These are phyloP conservation scores for Brachionus paranguensis DNA, from an alignment of 1,140 invertebrate species.

Conservation along the genomic window DNA sequence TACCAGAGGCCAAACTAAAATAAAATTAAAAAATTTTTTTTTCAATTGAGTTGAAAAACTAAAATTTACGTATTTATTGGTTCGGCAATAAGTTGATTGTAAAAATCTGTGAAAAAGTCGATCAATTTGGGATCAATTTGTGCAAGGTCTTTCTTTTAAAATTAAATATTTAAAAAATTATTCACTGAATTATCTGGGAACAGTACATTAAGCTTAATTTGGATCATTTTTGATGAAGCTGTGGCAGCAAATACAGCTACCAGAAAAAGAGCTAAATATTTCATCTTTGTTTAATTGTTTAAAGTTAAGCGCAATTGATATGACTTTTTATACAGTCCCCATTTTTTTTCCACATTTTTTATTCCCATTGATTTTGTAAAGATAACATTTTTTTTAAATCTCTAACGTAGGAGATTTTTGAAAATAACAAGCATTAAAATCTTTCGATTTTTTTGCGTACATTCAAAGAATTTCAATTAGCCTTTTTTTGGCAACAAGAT, in stretches of 20 bases:
- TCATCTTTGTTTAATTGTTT: background rate
- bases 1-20: conserved; percentile 9
- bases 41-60: background rate
- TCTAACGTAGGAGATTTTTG: conserved; percentile 4
- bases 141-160: background rate
- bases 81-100: conserved; percentile 30
- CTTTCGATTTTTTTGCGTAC: conserved; percentile 11
- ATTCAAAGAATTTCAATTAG: background rate
- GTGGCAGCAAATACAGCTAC: background rate
- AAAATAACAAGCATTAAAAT: conserved; percentile 7
- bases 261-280: background rate
- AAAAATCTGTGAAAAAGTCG: background rate
- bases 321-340: background rate
- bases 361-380: background rate
- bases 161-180: background rate
- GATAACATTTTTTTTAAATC: background rate
- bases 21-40: background rate
- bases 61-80: conserved; percentile 22
- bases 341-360: background rate
- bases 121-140: background rate
- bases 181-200: background rate
- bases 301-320: background rate
- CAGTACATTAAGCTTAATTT: background rate
- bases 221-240: background rate
- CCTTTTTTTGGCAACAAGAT: too few relatives aligned